Evolutionary conservation across 1,140 invertebrate genomes (phyloP), one percentile per base, ranked within the genome.

Genomic region (Aphaenogaster floridana): DNA sequence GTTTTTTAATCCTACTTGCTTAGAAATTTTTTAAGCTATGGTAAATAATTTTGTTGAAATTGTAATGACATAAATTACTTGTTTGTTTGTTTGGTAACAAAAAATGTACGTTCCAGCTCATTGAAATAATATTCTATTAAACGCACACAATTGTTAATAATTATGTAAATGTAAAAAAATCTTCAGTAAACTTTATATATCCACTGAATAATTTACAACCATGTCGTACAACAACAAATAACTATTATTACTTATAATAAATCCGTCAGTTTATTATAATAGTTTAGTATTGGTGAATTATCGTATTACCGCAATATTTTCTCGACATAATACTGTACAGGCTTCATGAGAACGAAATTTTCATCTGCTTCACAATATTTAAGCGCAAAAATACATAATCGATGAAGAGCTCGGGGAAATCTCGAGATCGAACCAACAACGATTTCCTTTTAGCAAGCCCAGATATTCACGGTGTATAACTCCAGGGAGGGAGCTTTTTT

Each of bases 381-480:
- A 61, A 59, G 15, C 21, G 36, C 52, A 71, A 76, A 76, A 64
- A 34, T 5, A 17, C 3, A 48, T 36, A 48, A 59, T 42, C 15
- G 39, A 59, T 17, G 13, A 2, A 45, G 21, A 83, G 39, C 54
- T 34, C 13, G 9, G 42, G 54, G 28, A 76, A 84, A 84, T 84
- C 34, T 84, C 69, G 68, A 61, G 68, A 74, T 61, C 80, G 54
- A 83, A 61, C 36, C 69, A 61, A 83, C 80, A 83, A 74, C 80
- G 69, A 84, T 84, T 74, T 76, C 80, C 69, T 84, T 84, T 84
- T 84, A 84, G 69, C 21, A 42, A 28, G 36, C 4, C 28, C 28
- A 28, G 9, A 45, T 83, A 74, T 83, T 76, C 68, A 50, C 68
- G 13, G 9, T 74, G 28, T 72, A 59, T 74, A 61, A 45, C 39